phyloP scores from a whole-genome alignment of 2,888 invertebrate species.

The Caenorhabditis sp. region DNA sequence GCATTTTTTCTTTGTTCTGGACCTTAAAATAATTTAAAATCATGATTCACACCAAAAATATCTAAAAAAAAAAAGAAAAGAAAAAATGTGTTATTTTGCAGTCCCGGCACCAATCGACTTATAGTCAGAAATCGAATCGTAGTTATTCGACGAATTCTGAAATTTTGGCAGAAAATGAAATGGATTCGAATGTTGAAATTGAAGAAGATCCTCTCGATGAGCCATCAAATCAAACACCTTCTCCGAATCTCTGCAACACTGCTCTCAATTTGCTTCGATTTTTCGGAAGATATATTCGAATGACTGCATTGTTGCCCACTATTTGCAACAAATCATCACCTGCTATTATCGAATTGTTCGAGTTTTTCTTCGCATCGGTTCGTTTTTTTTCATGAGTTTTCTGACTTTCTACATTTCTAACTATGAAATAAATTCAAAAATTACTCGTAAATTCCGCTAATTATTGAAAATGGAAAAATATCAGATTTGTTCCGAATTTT shows the following conservation, averaged over 20 bases:
- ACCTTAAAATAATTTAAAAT: too few relatives aligned
- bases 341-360: constrained; percentile 61
- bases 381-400: not conserved
- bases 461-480: too few relatives aligned
- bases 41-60: too few relatives aligned
- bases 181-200: too few relatives aligned
- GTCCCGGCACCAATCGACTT: constrained; percentile 19
- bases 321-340: constrained; percentile 59
- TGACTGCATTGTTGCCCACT: constrained; percentile 66
- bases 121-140: constrained; percentile 18
- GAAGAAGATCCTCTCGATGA: constrained; percentile 2
- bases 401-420: too few relatives aligned
- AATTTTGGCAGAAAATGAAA: constrained; percentile 15
- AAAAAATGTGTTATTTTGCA: too few relatives aligned
- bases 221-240: constrained; percentile 16
- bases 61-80: too few relatives aligned
- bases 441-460: too few relatives aligned
- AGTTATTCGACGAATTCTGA: not conserved
- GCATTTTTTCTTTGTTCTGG: too few relatives aligned
- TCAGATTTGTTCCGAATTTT: too few relatives aligned
- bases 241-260: constrained; percentile 68
- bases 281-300: constrained; percentile 66
- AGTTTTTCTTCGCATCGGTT: constrained; percentile 63
- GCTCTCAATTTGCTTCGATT: constrained; percentile 64
- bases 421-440: too few relatives aligned